Evolutionary conservation across 92 coral and sea anemone species (phyloP).

Genomic region (Micromussa lordhowensis): DNA sequence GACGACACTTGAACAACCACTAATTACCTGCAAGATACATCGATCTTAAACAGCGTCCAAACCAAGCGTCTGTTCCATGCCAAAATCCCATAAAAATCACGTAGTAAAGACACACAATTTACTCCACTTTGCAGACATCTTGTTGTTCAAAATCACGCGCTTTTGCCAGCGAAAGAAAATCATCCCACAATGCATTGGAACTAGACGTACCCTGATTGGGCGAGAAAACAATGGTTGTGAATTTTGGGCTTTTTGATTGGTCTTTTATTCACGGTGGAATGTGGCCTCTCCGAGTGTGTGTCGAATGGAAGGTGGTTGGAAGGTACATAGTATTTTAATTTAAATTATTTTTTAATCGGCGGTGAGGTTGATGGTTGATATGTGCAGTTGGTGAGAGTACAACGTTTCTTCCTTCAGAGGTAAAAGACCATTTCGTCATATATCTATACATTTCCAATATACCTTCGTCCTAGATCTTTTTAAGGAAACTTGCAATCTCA

Average conservation of each 20-base stretch:
- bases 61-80: slow-evolving; percentile 60
- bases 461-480: background rate
- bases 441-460: background rate
- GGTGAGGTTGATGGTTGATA: background rate
- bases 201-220: slow-evolving; percentile 69
- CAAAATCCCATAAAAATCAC: slow-evolving; percentile 80
- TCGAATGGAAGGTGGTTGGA: background rate
- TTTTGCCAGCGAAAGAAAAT: slow-evolving; percentile 94
- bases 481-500: background rate
- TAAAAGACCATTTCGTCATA: background rate
- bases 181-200: slow-evolving; percentile 90
- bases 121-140: slow-evolving; percentile 83
- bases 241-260: slow-evolving; percentile 77
- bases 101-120: slow-evolving; percentile 76
- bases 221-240: slow-evolving; percentile 23
- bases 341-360: background rate
- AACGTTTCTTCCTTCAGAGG: background rate
- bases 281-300: background rate
- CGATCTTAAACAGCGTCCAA: slow-evolving; percentile 74
- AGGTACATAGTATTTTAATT: no score
- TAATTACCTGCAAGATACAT: slow-evolving; percentile 77
- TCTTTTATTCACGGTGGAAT: slow-evolving; percentile 21
- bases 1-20: slow-evolving; percentile 15
- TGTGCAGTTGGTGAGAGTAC: background rate
- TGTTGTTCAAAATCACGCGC: slow-evolving; percentile 99